These are phyloP conservation scores for Cygnus buccinator DNA, from an alignment of 2,113 vertebrate species.

Conservation along the genomic window DNA sequence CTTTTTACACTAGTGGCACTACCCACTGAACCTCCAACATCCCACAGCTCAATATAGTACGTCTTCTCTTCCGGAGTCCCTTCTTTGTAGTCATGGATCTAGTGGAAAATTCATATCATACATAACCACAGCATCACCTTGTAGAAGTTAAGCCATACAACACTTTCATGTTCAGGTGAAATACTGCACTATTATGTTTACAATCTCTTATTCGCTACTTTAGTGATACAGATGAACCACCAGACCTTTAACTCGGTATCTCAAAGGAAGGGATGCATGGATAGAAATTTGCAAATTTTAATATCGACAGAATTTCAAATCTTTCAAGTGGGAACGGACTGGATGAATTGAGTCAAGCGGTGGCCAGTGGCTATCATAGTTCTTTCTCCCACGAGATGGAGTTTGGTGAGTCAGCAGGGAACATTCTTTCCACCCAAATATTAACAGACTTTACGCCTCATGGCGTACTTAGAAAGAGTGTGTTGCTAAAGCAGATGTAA, in stretches of 20 bases:
- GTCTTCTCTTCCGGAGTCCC: constrained; percentile 97
- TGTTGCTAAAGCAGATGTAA: neutral
- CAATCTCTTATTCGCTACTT: too few relatives aligned
- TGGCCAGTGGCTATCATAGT: neutral
- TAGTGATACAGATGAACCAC: too few relatives aligned
- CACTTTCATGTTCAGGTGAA: neutral
- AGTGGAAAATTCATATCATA: constrained; percentile 34
- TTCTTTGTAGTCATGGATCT: constrained; percentile 98
- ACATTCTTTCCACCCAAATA: neutral
- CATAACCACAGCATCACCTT: neutral
- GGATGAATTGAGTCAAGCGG: neutral
- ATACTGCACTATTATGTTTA: too few relatives aligned
- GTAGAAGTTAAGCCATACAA: neutral
- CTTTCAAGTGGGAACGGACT: neutral
- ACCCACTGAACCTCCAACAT: constrained; percentile 95
- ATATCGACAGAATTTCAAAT: neutral
- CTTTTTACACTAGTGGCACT: constrained; percentile 94
- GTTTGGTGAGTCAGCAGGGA: neutral
- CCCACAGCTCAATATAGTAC: constrained; percentile 96
- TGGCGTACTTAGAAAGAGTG: neutral
- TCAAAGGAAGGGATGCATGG: too few relatives aligned
- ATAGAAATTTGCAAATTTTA: neutral
- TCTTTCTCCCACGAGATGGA: neutral
- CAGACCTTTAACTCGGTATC: too few relatives aligned
- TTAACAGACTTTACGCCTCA: neutral